phyloP scores from a whole-genome alignment of 2,888 invertebrate genomes.

The Xanthorhoe designata region DNA sequence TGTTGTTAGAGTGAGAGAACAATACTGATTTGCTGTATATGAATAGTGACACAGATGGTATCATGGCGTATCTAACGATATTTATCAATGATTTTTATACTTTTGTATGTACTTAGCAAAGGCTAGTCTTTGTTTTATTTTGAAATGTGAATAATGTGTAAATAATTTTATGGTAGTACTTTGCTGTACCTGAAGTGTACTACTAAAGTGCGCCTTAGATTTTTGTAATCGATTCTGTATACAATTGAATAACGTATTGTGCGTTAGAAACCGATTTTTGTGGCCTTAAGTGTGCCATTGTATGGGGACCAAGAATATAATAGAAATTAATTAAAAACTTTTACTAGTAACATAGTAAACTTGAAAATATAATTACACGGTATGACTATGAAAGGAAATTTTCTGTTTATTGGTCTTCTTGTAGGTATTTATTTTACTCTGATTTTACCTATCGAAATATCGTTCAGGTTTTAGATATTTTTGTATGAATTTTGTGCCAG shows the following conservation, averaged over 20 bases:
- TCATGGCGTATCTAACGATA: no score
- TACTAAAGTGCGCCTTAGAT: conserved; percentile 2
- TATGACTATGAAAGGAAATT: neutral
- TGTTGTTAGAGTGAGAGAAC: no score
- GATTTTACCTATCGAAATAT: neutral
- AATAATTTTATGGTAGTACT: conserved; percentile 52
- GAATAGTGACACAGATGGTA: no score
- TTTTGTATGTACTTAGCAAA: conserved; percentile 73
- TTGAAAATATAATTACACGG: neutral
- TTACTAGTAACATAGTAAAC: neutral
- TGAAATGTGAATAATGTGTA: conserved; percentile 74
- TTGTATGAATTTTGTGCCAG: conserved; percentile 80
- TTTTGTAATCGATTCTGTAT: conserved; percentile 28
- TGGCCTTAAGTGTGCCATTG: conserved; percentile 41
- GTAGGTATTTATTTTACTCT: neutral
- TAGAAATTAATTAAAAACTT: neutral
- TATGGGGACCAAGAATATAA: conserved; percentile 2
- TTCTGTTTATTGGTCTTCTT: neutral
- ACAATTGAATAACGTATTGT: neutral
- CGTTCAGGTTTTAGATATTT: conserved; percentile 35
- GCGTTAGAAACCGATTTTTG: conserved; percentile 11
- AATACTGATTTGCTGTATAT: no score
- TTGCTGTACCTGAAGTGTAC: conserved; percentile 17
- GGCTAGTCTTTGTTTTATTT: conserved; percentile 77
- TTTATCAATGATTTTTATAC: conserved; percentile 57